Base-by-base conservation (phyloP, 2,888 invertebrate genomes). In the Temnothorax unifasciatus region DNA sequence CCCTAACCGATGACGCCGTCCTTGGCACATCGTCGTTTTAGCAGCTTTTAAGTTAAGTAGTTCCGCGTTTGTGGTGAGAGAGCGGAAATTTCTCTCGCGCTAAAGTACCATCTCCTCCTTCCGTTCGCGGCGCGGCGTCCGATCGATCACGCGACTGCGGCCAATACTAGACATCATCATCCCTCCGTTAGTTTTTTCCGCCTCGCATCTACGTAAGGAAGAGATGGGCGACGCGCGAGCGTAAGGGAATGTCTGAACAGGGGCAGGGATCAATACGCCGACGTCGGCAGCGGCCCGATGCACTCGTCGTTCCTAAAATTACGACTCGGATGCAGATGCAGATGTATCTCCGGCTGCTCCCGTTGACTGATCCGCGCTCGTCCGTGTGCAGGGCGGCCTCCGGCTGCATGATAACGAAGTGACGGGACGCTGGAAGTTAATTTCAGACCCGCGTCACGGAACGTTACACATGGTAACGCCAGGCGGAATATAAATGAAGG, bases 401-500 rank as follows among this genome's bases (percentile, higher is more conserved):
- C 77, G 61, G 82, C 44, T 63, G 64, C 54, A 29, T 13, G 82
- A 76, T 76, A 82, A 82, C 77, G 82, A 76, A 82, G 63, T 54
- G 63, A 76, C 52, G 68, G 64, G 25, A 8, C 41, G 50, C 52
- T 76, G 77, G 34, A 82, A 64, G 52, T 83, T 79, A 81, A 81
- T 81, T 81, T 71, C 59, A 38, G 38, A 50, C 6, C 50, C 52
- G 63, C 41, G 77, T 82, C 41, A 75, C 18, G 82, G 82, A 77
- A 82, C 77, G 82, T 82, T 82, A 82, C 82, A 54, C 82, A 75
- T 64, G 82, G 82, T 82, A 75, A 82, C 64, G 44, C 82, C 69
- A 21, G 13, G 11, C 41, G 34, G 41, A 63, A 82, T 73, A 29
- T 82, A 82, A 82, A 82, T 82, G 75, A 81, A 69, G 79, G 25